A percentile compares a stretch with the other conserved stretches of the same genome.
Evolutionary conservation across 2,888 invertebrate species (phyloP).

Genomic region (Lasioglossum figueresi): DNA sequence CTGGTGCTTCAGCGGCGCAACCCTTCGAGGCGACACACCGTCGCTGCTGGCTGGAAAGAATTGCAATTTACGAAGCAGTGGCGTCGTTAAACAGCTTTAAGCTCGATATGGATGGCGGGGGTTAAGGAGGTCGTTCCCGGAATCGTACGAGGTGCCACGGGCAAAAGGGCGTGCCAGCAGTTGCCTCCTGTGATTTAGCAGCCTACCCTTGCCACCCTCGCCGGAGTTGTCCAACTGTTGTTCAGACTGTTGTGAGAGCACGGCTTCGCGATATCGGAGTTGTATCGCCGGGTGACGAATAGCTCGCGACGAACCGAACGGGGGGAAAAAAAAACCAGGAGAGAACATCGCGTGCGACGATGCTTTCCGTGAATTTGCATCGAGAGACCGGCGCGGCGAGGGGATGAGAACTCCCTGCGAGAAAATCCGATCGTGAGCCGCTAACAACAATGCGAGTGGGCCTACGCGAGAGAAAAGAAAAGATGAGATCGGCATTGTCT

Average conservation of each 20-base stretch:
- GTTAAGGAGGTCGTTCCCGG: constrained; percentile 61
- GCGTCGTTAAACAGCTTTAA: constrained; percentile 80
- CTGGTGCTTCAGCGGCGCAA: constrained; percentile 18
- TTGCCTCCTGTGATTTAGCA: constrained; percentile 66
- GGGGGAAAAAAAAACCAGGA: neutral
- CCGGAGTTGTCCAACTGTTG: constrained; percentile 69
- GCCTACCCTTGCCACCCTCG: constrained; percentile 43
- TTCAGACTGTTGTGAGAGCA: constrained; percentile 56
- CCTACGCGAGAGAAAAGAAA: neutral
- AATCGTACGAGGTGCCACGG: constrained; percentile 60
- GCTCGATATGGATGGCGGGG: constrained; percentile 77
- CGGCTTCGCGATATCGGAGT: constrained; percentile 62
- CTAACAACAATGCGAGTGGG: neutral
- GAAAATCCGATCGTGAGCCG: neutral
- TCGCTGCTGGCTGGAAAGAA: constrained; percentile 52
- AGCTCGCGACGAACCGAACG: constrained; percentile 2
- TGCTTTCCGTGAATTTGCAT: constrained; percentile 2
- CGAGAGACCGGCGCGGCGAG: neutral
- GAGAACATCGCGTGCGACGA: neutral
- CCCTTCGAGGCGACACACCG: constrained; percentile 27
- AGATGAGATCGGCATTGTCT: neutral
- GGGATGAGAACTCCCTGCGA: neutral
- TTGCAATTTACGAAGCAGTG: constrained; percentile 79
- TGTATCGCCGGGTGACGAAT: constrained; percentile 63
- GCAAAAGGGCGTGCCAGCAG: constrained; percentile 59